Conservation (phyloP, 2,797 vertebrate species). For the Otolemur crassicaudatus region DNA sequence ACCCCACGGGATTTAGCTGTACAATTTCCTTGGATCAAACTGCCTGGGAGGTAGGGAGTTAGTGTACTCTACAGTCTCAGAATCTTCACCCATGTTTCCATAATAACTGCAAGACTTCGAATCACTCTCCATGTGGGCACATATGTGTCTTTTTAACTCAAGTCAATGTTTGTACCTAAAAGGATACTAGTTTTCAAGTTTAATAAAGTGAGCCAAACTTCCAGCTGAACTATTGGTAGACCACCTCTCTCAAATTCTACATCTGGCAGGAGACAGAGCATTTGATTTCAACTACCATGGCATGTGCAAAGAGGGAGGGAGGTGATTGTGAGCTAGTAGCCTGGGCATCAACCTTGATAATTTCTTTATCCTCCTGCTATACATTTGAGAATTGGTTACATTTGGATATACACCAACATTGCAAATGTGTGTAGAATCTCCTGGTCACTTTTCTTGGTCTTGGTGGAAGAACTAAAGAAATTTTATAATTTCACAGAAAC, state of each 20-base stretch:
- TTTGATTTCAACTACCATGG: neutral
- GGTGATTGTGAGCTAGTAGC: neutral
- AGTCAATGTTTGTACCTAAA: neutral
- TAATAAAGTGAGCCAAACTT: neutral
- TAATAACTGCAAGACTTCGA: neutral
- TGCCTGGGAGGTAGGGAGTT: neutral
- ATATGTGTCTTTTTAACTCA: neutral
- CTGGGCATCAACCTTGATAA: neutral
- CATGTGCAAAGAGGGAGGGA: neutral
- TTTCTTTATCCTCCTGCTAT: neutral
- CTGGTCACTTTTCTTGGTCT: neutral
- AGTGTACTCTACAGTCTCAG: neutral
- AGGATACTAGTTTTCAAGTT: neutral
- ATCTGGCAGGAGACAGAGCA: neutral
- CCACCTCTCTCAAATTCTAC: neutral
- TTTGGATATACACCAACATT: neutral
- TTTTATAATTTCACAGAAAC: neutral
- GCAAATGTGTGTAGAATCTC: neutral
- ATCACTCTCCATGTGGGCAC: neutral
- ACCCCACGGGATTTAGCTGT: neutral
- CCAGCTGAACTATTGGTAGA: neutral
- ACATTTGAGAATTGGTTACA: neutral
- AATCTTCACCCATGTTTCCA: neutral
- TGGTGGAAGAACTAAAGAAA: neutral
- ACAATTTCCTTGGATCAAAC: neutral